Conservation (phyloP, 2,888 invertebrate species). For the Bellardia pandia region DNA sequence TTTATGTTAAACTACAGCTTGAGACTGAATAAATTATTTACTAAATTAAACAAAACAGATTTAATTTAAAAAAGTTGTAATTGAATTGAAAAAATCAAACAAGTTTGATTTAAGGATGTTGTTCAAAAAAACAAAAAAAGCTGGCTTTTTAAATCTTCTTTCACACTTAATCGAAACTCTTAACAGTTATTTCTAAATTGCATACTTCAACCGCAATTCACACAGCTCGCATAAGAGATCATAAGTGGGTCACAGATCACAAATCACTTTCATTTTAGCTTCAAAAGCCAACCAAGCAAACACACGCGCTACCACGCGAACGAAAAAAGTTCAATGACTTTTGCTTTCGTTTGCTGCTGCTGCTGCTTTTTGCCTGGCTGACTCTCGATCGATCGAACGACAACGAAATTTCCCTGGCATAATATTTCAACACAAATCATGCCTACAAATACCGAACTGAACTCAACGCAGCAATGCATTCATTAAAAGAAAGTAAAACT, state of each 20-base stretch:
- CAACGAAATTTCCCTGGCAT: slow-evolving; percentile 67
- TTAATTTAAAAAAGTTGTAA: too few relatives aligned
- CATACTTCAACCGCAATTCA: not conserved
- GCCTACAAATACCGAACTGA: slow-evolving; percentile 9
- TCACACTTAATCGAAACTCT: too few relatives aligned
- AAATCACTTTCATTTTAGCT: slow-evolving; percentile 70
- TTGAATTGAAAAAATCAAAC: too few relatives aligned
- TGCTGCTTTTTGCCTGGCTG: not conserved
- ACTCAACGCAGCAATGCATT: slow-evolving; percentile 60
- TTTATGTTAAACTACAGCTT: not conserved
- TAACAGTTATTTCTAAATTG: too few relatives aligned
- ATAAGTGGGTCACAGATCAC: slow-evolving; percentile 52
- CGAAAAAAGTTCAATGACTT: slow-evolving; percentile 50
- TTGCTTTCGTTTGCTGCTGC: slow-evolving; percentile 26
- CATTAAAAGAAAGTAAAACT: slow-evolving; percentile 69
- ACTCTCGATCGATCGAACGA: slow-evolving; percentile 1
- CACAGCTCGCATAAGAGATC: slow-evolving; percentile 23
- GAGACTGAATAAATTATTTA: too few relatives aligned
- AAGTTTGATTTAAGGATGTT: too few relatives aligned
- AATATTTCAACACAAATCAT: slow-evolving; percentile 70
- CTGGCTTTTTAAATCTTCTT: too few relatives aligned
- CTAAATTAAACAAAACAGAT: too few relatives aligned
- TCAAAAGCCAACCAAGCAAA: slow-evolving; percentile 51
- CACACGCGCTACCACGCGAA: not conserved
- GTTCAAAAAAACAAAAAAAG: not conserved